Evolutionary conservation across 2,888 invertebrate species (phyloP).

Genomic region (Petrolisthes manimaculis): DNA sequence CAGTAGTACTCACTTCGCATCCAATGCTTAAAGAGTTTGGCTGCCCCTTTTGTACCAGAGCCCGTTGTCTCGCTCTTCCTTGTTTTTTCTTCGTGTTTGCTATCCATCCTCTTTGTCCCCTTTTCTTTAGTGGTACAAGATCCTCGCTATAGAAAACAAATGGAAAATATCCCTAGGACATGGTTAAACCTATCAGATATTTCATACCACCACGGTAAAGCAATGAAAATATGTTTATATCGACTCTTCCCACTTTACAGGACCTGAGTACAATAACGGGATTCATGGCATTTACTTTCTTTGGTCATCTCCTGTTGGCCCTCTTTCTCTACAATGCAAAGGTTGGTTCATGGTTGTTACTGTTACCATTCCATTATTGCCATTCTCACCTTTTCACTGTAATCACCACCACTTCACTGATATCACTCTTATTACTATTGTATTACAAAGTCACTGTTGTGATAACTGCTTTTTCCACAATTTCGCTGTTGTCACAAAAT

Average conservation of each 20-base stretch:
- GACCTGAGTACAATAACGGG: constrained; percentile 9
- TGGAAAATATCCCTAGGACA: no score
- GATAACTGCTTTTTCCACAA: no score
- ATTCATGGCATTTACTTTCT: constrained; percentile 38
- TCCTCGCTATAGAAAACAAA: no score
- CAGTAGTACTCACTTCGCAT: not conserved
- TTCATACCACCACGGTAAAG: no score
- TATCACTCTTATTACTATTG: not conserved
- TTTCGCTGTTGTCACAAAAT: not conserved
- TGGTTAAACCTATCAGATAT: no score
- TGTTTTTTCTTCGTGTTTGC: not conserved
- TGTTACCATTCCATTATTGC: not conserved
- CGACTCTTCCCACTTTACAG: constrained; percentile 1
- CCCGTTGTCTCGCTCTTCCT: no score
- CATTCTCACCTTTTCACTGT: not conserved
- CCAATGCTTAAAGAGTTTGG: not conserved
- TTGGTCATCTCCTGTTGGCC: constrained; percentile 36
- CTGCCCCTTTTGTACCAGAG: no score
- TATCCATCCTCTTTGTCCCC: not conserved
- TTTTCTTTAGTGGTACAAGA: not conserved
- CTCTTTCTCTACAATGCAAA: constrained; percentile 21
- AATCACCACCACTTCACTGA: not conserved
- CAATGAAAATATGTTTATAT: not conserved
- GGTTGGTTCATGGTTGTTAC: constrained; percentile 5
- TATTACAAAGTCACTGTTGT: not conserved